Conservation (phyloP, 2,888 invertebrate genomes). For the Apantesis nais region DNA sequence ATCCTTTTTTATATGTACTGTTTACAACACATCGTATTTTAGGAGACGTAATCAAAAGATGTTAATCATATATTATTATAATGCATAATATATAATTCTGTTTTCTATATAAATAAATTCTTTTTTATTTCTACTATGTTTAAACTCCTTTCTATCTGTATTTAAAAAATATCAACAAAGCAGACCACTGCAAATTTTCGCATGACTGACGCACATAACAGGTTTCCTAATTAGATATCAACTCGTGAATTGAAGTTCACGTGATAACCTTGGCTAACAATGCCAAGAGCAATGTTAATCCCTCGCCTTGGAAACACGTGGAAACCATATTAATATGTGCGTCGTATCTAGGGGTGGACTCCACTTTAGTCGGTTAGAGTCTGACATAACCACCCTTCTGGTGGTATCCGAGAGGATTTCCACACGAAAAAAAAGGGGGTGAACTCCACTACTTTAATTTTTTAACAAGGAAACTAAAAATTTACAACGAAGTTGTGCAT, state of each 20-base stretch:
- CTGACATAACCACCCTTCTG: too few species aligned
- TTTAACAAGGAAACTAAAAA: background rate
- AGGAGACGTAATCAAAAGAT: too few species aligned
- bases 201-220: conserved; percentile 48
- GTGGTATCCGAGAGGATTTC: too few species aligned
- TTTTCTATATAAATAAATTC: background rate
- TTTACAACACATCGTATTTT: too few species aligned
- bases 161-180: background rate
- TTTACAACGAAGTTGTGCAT: background rate
- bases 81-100: too few species aligned
- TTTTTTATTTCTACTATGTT: too few species aligned
- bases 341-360: conserved; percentile 1
- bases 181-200: conserved; percentile 18
- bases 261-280: conserved; percentile 50
- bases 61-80: too few species aligned
- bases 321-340: conserved; percentile 43
- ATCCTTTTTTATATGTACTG: too few species aligned
- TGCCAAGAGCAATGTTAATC: conserved; percentile 74
- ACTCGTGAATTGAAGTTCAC: conserved; percentile 45
- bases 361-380: too few species aligned
- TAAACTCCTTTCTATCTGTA: background rate
- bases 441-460: too few species aligned
- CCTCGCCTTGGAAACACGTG: conserved; percentile 54
- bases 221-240: conserved; percentile 61
- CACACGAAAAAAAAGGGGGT: too few species aligned